A percentile compares a stretch with the other conserved stretches of the same genome.
Conservation (phyloP, 2,888 invertebrate species). For the Celastrina argiolus region DNA sequence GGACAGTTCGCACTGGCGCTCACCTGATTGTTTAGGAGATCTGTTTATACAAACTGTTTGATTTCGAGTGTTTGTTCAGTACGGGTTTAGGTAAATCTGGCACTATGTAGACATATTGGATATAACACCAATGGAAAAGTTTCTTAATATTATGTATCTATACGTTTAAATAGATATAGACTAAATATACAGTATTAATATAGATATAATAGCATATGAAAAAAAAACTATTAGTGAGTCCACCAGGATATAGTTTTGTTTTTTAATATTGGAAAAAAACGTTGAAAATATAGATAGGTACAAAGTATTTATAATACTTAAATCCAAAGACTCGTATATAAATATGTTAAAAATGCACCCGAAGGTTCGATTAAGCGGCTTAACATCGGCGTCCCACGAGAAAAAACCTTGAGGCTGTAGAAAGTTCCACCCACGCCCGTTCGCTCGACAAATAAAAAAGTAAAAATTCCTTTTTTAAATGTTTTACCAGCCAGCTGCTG, state of each 20-base stretch:
- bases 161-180: no score
- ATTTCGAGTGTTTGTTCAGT: neutral
- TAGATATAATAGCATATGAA: no score
- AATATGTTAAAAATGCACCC: slow-evolving; percentile 6
- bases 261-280: no score
- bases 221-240: no score
- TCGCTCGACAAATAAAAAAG: slow-evolving; percentile 47
- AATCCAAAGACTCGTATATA: neutral
- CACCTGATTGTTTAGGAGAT: slow-evolving; percentile 6
- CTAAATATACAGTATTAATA: no score
- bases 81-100: neutral
- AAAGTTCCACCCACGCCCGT: slow-evolving; percentile 71
- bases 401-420: slow-evolving; percentile 63
- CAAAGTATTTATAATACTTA: neutral
- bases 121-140: no score
- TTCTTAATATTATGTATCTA: no score
- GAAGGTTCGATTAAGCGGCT: slow-evolving; percentile 18
- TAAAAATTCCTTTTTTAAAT: slow-evolving; percentile 54
- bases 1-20: slow-evolving; percentile 18
- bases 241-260: no score
- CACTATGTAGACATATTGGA: no score
- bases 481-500: slow-evolving; percentile 59
- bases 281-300: neutral
- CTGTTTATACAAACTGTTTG: slow-evolving; percentile 6
- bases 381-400: slow-evolving; percentile 56